phyloP scores from a whole-genome alignment of 2,797 vertebrate genomes.

The Anableps anableps region DNA sequence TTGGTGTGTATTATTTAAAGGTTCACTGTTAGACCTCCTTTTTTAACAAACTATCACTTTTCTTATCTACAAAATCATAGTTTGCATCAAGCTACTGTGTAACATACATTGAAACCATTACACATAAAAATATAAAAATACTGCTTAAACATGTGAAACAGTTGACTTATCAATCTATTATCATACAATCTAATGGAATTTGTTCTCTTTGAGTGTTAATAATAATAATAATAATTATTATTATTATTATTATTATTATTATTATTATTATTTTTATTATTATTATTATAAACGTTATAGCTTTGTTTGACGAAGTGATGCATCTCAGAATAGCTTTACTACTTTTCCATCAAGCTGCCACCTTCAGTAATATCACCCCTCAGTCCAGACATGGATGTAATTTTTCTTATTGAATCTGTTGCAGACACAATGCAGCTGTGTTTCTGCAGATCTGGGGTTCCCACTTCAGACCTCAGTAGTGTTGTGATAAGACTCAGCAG shows the following conservation, averaged over 20 bases:
- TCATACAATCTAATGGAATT: too few relatives aligned
- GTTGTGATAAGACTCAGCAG: conserved; percentile 64
- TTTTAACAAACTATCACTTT: neutral
- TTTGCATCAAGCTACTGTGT: too few relatives aligned
- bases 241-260: too few relatives aligned
- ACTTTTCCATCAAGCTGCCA: conserved; percentile 49
- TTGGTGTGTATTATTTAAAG: neutral
- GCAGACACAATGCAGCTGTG: conserved; percentile 67
- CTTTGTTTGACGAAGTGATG: conserved; percentile 43
- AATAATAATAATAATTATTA: too few relatives aligned
- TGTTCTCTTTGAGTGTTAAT: too few relatives aligned
- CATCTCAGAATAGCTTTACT: conserved; percentile 41
- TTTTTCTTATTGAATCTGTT: conserved; percentile 65
- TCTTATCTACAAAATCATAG: too few relatives aligned
- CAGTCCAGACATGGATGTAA: conserved; percentile 69
- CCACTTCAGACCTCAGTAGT: conserved; percentile 36
- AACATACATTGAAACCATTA: too few relatives aligned
- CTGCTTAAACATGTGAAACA: too few relatives aligned
- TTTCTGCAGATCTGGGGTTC: conserved; percentile 54
- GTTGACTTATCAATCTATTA: too few relatives aligned
- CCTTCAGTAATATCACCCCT: conserved; percentile 50
- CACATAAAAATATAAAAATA: too few relatives aligned
- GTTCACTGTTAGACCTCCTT: neutral
- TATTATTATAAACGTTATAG: neutral
- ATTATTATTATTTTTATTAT: neutral